These are phyloP conservation scores for Pocota personata DNA, from an alignment of 2,888 invertebrate genomes.

Conservation along the genomic window DNA sequence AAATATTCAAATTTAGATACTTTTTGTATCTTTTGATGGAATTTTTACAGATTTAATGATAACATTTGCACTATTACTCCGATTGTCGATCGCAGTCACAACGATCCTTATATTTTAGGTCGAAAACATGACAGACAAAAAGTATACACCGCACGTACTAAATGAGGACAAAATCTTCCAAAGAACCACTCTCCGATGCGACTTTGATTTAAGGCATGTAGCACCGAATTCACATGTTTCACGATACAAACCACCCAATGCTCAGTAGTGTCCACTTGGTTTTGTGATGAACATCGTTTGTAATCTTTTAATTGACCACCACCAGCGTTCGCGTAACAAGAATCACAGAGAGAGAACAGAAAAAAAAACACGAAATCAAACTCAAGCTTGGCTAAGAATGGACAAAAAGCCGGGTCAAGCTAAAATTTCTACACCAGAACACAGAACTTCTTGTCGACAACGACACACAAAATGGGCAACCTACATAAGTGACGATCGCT, in stretches of 20 bases:
- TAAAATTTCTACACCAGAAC: constrained; percentile 32
- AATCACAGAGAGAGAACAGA: background rate
- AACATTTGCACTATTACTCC: background rate
- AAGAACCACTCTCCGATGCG: background rate
- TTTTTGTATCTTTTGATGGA: constrained; percentile 31
- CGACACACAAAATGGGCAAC: constrained; percentile 71
- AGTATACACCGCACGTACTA: background rate
- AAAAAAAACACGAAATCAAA: background rate
- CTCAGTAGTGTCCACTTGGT: constrained; percentile 37
- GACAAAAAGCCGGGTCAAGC: constrained; percentile 61
- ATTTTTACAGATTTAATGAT: background rate
- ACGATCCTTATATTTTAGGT: background rate
- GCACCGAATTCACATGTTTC: constrained; percentile 43
- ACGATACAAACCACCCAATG: constrained; percentile 29
- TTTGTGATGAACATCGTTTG: constrained; percentile 2
- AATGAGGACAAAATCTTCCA: background rate
- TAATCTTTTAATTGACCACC: constrained; percentile 36
- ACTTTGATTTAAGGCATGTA: constrained; percentile 19
- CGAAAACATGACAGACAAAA: background rate
- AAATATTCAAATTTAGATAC: constrained; percentile 20
- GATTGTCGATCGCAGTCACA: background rate
- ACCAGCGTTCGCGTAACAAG: background rate
- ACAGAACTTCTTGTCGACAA: constrained; percentile 61
- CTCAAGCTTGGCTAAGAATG: background rate
- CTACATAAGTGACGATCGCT: constrained; percentile 74